Percentiles rank a stretch among this genome's conserved stretches.
Evolutionary conservation across 2,888 invertebrate species (phyloP).

Genomic region (Pheosia gnoma): DNA sequence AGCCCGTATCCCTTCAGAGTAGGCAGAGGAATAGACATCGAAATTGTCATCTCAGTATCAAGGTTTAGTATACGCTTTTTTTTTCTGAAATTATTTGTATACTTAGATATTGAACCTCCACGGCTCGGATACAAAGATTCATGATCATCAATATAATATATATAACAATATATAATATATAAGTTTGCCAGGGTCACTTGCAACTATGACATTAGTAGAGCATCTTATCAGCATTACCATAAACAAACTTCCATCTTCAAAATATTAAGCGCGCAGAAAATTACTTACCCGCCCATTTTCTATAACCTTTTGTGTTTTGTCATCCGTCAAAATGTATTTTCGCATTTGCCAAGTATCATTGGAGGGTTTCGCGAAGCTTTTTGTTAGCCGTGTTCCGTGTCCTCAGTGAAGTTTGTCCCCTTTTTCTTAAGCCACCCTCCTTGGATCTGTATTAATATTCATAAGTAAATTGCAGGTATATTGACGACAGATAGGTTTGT

Average conservation of each 20-base stretch:
- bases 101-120: no score
- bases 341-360: slow-evolving; percentile 57
- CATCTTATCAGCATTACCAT: slow-evolving; percentile 11
- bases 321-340: slow-evolving; percentile 81
- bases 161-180: no score
- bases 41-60: no score
- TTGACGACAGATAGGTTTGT: slow-evolving; percentile 32
- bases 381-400: slow-evolving; percentile 67
- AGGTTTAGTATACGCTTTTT: no score
- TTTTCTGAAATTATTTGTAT: no score
- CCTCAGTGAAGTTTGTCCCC: slow-evolving; percentile 47
- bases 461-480: slow-evolving; percentile 79
- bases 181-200: neutral
- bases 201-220: no score
- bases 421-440: slow-evolving; percentile 54
- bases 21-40: no score
- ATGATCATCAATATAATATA: no score
- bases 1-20: no score
- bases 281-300: slow-evolving; percentile 53
- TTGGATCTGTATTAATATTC: slow-evolving; percentile 78
- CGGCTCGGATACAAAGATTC: no score
- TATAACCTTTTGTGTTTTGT: slow-evolving; percentile 71
- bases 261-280: slow-evolving; percentile 78
- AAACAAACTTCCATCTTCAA: slow-evolving; percentile 58
- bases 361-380: slow-evolving; percentile 58